phyloP scores from a whole-genome alignment of 2,113 vertebrate species.

The Mirounga angustirostris region DNA sequence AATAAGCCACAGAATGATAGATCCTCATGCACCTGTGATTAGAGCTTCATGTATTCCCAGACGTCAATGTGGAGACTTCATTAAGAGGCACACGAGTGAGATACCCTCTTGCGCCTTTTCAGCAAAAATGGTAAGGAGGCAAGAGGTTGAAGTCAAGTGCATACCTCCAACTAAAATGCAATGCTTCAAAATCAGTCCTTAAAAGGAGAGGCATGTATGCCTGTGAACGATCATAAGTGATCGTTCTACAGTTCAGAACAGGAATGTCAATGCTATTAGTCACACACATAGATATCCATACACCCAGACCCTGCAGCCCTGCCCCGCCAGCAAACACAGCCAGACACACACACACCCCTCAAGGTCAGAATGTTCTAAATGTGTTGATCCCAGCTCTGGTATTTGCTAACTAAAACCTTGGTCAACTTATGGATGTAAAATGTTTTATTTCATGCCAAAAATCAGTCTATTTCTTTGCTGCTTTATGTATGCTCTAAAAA shows the following conservation, averaged over 20 bases:
- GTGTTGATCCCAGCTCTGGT: background rate
- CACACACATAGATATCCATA: background rate
- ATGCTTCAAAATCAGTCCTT: background rate
- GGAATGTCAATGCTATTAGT: background rate
- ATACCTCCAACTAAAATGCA: background rate
- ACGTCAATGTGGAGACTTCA: background rate
- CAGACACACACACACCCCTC: background rate
- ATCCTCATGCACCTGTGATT: background rate
- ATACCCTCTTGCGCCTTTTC: background rate
- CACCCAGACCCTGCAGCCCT: background rate
- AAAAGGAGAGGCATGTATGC: background rate
- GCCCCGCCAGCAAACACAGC: background rate
- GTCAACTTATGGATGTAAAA: conserved; percentile 4
- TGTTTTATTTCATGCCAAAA: background rate
- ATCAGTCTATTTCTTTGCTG: background rate
- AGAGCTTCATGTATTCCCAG: conserved; percentile 18
- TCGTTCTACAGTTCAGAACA: background rate
- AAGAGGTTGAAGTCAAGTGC: background rate
- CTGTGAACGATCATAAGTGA: background rate
- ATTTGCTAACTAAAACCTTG: background rate
- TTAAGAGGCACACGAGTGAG: background rate
- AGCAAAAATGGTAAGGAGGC: background rate
- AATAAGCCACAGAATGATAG: conserved; percentile 33
- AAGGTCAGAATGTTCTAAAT: background rate
- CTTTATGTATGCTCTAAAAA: background rate